Conservation (phyloP, 2,113 vertebrate genomes). For the Climacteris rufus region DNA sequence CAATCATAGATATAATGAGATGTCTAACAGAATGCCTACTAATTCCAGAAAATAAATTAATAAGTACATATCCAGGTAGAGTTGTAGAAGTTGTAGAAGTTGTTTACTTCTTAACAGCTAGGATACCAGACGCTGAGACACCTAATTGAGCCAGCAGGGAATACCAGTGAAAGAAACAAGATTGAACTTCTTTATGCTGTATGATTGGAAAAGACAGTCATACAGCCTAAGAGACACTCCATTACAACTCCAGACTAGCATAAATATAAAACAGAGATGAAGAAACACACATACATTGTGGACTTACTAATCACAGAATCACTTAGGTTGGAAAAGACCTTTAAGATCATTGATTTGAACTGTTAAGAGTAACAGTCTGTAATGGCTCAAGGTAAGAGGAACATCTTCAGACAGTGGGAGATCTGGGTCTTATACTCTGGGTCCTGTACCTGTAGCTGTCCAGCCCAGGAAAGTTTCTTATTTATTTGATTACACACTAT, state of each 20-base stretch:
- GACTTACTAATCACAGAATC: background rate
- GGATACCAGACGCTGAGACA: background rate
- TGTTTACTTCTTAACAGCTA: background rate
- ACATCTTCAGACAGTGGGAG: background rate
- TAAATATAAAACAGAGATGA: background rate
- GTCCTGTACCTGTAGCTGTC: background rate
- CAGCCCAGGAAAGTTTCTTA: background rate
- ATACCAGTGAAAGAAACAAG: background rate
- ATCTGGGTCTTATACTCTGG: background rate
- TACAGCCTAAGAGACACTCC: background rate
- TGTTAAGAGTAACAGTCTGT: background rate
- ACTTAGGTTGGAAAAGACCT: background rate
- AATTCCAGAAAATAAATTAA: background rate
- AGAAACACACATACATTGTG: background rate
- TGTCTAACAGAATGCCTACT: background rate
- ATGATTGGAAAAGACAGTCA: background rate
- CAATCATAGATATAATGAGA: background rate
- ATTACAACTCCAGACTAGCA: fast-evolving
- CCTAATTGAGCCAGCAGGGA: background rate
- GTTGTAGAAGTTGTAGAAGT: background rate
- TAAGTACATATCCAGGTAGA: background rate
- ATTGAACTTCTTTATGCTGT: background rate
- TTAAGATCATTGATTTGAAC: background rate
- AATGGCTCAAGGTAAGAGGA: background rate
- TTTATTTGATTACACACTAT: background rate